Evolutionary conservation across 2,113 vertebrate genomes (phyloP), one percentile per base, ranked within the genome.

Genomic region (Bolborhynchus lineola): DNA sequence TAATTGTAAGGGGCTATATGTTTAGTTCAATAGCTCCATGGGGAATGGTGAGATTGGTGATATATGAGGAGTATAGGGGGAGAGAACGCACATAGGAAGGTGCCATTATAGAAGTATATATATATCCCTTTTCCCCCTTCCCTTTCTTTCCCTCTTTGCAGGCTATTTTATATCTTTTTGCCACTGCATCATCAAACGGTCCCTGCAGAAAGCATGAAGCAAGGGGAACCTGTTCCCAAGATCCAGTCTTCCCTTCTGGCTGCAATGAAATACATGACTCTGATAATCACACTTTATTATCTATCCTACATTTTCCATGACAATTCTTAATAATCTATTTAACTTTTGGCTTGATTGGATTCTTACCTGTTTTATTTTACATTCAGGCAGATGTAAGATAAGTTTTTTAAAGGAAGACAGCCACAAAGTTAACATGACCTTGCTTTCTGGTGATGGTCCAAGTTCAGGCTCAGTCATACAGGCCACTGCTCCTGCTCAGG

Each of bases 1-100:
- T 93, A 93, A 86, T 86, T 96, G 78, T 86, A 74, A 94, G 79
- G 82, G 82, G 64, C 64, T 94, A 64, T 90, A 81, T 2, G 6
- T 60, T 52, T 71, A 72, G 57, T 90, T 96, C 94, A 88, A 94
- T 81, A 80, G 80, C 85, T 90, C 85, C 11, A 2, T 0, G 0
- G 76, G 72, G 93, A 92, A 52, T 86, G 29, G 39, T 90, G 87
- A 72, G 59, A 20, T 29, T 35, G 21, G 33, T 62, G 57, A 69
- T 78, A 74, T 70, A 81, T 50, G 75, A 74, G 72, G 52, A 91
- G 75, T 39, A 59, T 44, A 92, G 44, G 68, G 78, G 70, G 64
- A 83, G 75, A 90, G 23, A 93, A 64, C 16, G 26, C 35, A 26
- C 64, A 86, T 57, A 64, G 21, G 29, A 86, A 93, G 85, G 68